phyloP scores from a whole-genome alignment of 2,113 vertebrate genomes.

The Eurypyga helias region DNA sequence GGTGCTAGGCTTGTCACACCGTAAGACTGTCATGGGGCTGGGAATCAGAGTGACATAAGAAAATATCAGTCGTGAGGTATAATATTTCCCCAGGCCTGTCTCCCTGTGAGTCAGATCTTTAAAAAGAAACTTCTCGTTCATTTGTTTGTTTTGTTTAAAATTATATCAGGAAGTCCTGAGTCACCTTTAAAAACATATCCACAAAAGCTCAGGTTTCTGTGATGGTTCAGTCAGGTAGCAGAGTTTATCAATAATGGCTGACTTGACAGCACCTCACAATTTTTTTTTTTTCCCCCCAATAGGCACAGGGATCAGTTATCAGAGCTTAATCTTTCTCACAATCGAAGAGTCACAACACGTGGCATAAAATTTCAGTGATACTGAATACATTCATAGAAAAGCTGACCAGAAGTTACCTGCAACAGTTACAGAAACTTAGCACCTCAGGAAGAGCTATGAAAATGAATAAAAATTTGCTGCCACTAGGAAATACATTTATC shows the following conservation, averaged over 20 bases:
- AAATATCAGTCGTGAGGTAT: background rate
- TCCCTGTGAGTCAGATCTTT: background rate
- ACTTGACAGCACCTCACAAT: background rate
- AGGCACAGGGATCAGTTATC: background rate
- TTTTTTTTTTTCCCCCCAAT: accelerated
- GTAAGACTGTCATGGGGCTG: background rate
- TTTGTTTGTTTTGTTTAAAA: background rate
- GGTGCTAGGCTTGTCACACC: background rate
- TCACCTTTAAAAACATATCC: accelerated
- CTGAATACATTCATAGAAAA: background rate
- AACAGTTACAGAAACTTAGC: background rate
- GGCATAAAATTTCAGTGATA: background rate
- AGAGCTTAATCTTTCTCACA: background rate
- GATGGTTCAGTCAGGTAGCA: background rate
- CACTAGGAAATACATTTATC: background rate
- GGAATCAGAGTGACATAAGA: background rate
- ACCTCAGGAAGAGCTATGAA: conserved; percentile 5
- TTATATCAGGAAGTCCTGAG: background rate
- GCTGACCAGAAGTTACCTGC: background rate
- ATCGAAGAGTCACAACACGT: background rate
- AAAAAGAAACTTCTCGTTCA: background rate
- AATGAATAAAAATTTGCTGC: background rate
- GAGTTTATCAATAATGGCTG: background rate
- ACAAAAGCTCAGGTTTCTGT: background rate
- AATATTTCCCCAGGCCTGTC: background rate